Percentiles rank a stretch among this genome's conserved stretches.
Evolutionary conservation across 2,797 vertebrate genomes (phyloP).

Genomic region (Phrynocephalus guinanensis): DNA sequence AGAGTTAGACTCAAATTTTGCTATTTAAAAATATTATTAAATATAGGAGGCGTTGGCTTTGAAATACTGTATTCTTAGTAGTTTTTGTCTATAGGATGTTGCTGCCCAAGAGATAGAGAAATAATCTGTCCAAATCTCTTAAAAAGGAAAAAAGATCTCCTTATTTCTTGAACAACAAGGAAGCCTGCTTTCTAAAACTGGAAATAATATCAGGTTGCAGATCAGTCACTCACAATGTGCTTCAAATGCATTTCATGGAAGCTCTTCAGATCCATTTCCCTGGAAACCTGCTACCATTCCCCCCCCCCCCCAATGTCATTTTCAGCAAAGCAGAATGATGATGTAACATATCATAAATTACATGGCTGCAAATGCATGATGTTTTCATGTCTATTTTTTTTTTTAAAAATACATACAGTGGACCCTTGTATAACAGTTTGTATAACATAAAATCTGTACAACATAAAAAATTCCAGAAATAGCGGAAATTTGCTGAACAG

Average conservation of each 20-base stretch:
- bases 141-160: not conserved
- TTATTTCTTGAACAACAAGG: too few relatives aligned
- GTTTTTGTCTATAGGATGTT: too few relatives aligned
- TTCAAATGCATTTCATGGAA: not conserved
- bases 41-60: not conserved
- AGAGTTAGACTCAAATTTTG: not conserved
- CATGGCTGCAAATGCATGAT: conserved; percentile 38
- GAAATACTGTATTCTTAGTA: not conserved
- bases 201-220: not conserved
- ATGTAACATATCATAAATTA: not conserved
- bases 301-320: too few relatives aligned
- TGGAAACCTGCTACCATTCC: not conserved
- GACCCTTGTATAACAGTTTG: too few relatives aligned
- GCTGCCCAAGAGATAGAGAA: not conserved
- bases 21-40: not conserved
- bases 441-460: too few relatives aligned
- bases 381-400: conserved; percentile 45
- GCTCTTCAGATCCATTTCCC: not conserved
- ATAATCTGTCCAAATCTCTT: not conserved
- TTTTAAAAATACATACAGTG: not conserved
- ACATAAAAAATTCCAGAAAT: too few relatives aligned
- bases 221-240: too few relatives aligned
- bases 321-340: not conserved
- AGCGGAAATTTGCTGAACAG: too few relatives aligned
- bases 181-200: not conserved